phyloP scores from a whole-genome alignment of 1,140 invertebrate species.

The Polyergus mexicanus region DNA sequence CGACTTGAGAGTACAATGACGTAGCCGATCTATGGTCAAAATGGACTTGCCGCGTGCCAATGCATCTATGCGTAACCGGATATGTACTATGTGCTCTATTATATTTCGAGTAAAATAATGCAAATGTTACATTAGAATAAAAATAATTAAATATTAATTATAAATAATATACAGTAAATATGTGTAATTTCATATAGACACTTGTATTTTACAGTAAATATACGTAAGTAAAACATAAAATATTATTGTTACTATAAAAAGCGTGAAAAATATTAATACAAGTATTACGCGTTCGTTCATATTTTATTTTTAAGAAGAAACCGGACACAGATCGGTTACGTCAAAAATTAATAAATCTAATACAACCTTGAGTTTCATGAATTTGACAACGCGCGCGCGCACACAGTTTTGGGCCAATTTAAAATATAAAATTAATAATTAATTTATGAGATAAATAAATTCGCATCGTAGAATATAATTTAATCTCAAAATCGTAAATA shows the following conservation, averaged over 20 bases:
- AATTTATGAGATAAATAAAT: too few species aligned
- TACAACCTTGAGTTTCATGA: too few species aligned
- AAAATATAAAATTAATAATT: too few species aligned
- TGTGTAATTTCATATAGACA: too few species aligned
- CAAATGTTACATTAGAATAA: not conserved
- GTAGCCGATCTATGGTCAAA: slow-evolving; percentile 28
- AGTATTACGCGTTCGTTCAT: not conserved
- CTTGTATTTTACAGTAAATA: not conserved
- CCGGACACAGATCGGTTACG: too few species aligned
- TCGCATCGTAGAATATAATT: too few species aligned
- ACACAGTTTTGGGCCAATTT: too few species aligned
- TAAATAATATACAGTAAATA: not conserved
- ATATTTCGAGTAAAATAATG: slow-evolving; percentile 5
- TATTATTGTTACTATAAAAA: not conserved
- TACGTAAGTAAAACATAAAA: not conserved
- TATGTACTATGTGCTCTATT: not conserved
- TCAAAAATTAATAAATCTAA: too few species aligned
- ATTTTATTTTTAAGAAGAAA: not conserved
- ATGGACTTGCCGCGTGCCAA: not conserved
- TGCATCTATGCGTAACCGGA: not conserved
- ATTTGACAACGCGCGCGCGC: too few species aligned
- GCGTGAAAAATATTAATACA: not conserved
- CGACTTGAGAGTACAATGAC: slow-evolving; percentile 38
- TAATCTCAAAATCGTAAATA: too few species aligned
- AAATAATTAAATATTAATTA: not conserved